phyloP scores from a whole-genome alignment of 2,797 vertebrate genomes.

The Valencia hispanica region DNA sequence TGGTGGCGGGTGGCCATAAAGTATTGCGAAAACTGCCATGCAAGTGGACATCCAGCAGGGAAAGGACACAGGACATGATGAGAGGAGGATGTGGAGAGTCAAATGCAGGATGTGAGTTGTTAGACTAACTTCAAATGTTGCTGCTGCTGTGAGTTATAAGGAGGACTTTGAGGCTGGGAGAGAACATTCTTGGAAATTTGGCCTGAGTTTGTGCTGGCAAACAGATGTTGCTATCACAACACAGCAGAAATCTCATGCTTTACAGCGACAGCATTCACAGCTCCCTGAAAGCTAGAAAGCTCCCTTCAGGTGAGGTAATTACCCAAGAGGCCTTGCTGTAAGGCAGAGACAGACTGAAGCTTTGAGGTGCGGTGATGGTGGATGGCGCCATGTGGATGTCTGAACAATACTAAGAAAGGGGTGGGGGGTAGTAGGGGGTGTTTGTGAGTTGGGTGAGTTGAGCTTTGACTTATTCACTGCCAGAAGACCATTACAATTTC shows the following conservation, averaged over 20 bases:
- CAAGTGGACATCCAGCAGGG: slow-evolving; percentile 40
- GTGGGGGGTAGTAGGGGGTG: slow-evolving; percentile 6
- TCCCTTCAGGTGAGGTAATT: slow-evolving; percentile 82
- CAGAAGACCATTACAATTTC: slow-evolving; percentile 56
- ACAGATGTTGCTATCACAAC: slow-evolving; percentile 70
- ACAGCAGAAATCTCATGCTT: slow-evolving; percentile 41
- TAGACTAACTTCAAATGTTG: slow-evolving; percentile 47
- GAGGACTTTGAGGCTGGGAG: slow-evolving; percentile 23
- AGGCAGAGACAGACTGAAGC: slow-evolving; percentile 72
- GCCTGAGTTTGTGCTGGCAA: slow-evolving; percentile 68
- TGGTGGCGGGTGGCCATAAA: slow-evolving; percentile 40
- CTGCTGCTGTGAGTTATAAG: slow-evolving; percentile 27
- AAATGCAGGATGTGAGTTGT: slow-evolving; percentile 44
- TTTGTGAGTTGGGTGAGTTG: slow-evolving; percentile 56
- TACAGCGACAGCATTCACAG: slow-evolving; percentile 77
- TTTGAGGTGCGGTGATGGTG: slow-evolving; percentile 74
- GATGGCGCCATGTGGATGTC: slow-evolving; percentile 72
- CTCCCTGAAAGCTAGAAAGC: slow-evolving; percentile 66
- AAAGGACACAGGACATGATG: slow-evolving; percentile 38
- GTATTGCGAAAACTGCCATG: slow-evolving; percentile 59
- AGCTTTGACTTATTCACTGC: slow-evolving; percentile 61
- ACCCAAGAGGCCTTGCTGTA: slow-evolving; percentile 73
- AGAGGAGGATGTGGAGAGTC: slow-evolving; percentile 33
- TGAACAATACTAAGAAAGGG: slow-evolving; percentile 73
- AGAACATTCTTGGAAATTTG: slow-evolving; percentile 71